Percentiles rank a stretch among this genome's conserved stretches.
Conservation (phyloP, 1,140 invertebrate species). For the Myzus persicae region DNA sequence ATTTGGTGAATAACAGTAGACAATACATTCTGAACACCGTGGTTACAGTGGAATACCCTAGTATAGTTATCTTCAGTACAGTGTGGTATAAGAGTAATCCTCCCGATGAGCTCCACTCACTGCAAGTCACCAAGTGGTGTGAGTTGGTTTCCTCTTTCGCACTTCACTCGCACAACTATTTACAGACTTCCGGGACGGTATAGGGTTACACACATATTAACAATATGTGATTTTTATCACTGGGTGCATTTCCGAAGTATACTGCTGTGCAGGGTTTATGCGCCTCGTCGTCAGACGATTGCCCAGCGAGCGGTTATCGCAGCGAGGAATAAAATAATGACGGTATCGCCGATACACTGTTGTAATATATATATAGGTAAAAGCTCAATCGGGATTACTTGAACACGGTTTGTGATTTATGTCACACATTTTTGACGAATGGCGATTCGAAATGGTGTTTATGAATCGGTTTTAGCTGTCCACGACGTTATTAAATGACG, state of each 20-base stretch:
- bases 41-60: too few species aligned
- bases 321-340: background rate
- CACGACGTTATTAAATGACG: too few species aligned
- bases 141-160: background rate
- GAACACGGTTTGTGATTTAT: too few species aligned
- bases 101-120: too few species aligned
- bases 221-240: background rate
- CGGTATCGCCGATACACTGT: background rate
- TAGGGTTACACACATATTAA: background rate
- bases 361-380: too few species aligned
- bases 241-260: background rate
- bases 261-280: too few species aligned
- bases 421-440: too few species aligned
- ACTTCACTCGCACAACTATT: background rate
- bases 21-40: too few species aligned
- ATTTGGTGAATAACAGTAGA: too few species aligned
- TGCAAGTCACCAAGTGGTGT: background rate
- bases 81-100: background rate
- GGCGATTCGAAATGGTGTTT: background rate
- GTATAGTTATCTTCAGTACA: too few species aligned
- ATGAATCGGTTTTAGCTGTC: background rate
- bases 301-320: background rate
- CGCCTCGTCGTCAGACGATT: background rate
- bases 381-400: too few species aligned
- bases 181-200: background rate